Evolutionary conservation across 2,113 vertebrate species (phyloP).

Genomic region (Puffinus mauretanicus): DNA sequence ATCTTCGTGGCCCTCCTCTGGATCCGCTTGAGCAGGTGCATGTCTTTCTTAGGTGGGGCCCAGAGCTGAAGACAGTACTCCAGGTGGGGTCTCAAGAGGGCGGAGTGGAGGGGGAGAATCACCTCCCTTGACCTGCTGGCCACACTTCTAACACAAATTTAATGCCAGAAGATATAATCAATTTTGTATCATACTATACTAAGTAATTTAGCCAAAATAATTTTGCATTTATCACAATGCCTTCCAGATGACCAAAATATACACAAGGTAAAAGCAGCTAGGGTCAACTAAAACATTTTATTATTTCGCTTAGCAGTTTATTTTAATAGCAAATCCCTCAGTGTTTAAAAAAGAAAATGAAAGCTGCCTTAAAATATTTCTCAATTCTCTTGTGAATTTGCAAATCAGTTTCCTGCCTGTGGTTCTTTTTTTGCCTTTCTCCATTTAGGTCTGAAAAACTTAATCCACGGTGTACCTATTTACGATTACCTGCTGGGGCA

Average conservation of each 20-base stretch:
- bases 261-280: not conserved
- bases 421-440: not conserved
- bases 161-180: not conserved
- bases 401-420: not conserved
- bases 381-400: not conserved
- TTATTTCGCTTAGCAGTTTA: not conserved
- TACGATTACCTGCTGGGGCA: not conserved
- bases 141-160: not conserved
- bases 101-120: not conserved
- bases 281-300: not conserved
- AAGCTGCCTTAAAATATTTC: not conserved
- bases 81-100: not conserved
- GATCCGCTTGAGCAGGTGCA: fast-evolving
- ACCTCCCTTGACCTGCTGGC: fast-evolving
- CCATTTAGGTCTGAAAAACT: not conserved
- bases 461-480: not conserved
- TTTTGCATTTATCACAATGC: not conserved
- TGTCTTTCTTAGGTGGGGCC: not conserved
- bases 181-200: not conserved
- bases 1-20: not conserved
- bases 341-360: not conserved
- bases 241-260: not conserved
- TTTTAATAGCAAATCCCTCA: not conserved
- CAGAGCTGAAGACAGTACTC: not conserved
- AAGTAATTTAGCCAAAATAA: not conserved